A percentile compares a stretch with the other conserved stretches of the same genome.
phyloP scores from a whole-genome alignment of 2,113 vertebrate species.

The Callithrix jacchus region DNA sequence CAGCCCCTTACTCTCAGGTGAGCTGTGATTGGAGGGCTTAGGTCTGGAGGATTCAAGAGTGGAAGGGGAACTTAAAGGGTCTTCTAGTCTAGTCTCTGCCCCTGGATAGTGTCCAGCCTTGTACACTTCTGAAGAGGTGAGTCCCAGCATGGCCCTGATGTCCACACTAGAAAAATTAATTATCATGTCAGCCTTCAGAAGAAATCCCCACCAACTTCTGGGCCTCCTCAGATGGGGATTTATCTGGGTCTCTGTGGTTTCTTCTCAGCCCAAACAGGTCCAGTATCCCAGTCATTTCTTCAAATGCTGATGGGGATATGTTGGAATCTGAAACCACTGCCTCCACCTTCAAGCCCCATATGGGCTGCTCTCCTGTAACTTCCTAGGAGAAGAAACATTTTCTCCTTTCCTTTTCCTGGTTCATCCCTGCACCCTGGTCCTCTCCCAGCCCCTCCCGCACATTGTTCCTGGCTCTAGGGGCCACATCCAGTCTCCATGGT shows the following conservation, averaged over 20 bases:
- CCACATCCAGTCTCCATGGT: neutral
- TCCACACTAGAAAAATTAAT: neutral
- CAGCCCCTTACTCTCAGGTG: neutral
- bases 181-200: neutral
- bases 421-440: neutral
- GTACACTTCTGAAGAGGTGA: neutral
- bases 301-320: neutral
- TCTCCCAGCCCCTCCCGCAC: neutral
- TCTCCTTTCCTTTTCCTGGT: neutral
- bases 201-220: neutral
- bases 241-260: conserved; percentile 20
- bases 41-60: neutral
- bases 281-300: neutral
- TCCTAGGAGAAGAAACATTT: neutral
- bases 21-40: neutral
- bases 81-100: neutral
- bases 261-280: neutral
- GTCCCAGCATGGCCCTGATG: neutral
- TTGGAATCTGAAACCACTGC: neutral
- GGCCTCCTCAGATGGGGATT: conserved; percentile 19
- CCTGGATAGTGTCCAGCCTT: neutral
- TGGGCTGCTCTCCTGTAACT: neutral
- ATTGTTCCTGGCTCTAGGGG: neutral
- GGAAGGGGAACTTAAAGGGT: neutral
- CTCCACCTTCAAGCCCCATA: neutral